phyloP scores from a whole-genome alignment of 2,113 vertebrate genomes.

The Piaya cayana region DNA sequence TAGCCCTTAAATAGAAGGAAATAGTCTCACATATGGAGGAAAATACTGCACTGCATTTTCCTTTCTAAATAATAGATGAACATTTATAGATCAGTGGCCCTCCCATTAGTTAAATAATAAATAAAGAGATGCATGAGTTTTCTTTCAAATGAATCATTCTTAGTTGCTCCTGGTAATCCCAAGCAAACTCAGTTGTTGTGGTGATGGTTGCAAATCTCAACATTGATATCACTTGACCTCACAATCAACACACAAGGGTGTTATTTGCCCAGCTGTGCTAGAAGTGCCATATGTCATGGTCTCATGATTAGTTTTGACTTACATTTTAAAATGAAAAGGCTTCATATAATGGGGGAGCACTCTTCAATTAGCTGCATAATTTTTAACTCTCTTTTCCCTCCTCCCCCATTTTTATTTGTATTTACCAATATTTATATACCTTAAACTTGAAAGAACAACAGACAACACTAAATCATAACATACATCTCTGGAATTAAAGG shows the following conservation, averaged over 20 bases:
- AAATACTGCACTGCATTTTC: not conserved
- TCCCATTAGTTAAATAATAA: slow-evolving; percentile 16
- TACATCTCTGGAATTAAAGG: not conserved
- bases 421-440: not conserved
- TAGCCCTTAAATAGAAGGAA: not conserved
- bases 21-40: not conserved
- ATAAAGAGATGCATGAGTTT: not conserved
- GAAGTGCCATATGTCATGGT: not conserved
- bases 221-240: not conserved
- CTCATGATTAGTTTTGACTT: not conserved
- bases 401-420: not conserved
- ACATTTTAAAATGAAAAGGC: not conserved
- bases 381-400: not conserved
- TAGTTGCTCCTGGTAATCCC: not conserved
- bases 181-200: not conserved
- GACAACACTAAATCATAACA: not conserved
- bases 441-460: not conserved
- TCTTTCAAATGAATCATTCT: not conserved
- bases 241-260: not conserved
- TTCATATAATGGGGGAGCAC: not conserved
- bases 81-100: not conserved
- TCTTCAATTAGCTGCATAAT: not conserved
- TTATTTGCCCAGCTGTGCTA: not conserved
- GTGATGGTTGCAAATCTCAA: not conserved
- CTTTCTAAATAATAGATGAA: slow-evolving; percentile 27